phyloP scores from a whole-genome alignment of 2,797 vertebrate species.

The Pelochelys cantorii region DNA sequence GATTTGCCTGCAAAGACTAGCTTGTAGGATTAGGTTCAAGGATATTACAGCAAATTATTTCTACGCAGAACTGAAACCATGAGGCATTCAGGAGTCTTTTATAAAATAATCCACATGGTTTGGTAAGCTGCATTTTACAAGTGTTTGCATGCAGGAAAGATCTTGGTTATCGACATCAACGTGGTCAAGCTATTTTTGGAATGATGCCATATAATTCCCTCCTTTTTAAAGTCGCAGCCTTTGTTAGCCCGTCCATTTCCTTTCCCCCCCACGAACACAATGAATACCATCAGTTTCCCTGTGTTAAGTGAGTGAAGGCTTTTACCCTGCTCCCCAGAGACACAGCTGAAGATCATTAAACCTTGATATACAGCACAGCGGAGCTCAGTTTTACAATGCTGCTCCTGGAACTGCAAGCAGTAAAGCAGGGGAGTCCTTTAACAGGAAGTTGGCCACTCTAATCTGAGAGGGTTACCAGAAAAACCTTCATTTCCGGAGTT shows the following conservation, averaged over 20 bases:
- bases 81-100: neutral
- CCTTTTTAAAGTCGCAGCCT: neutral
- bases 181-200: neutral
- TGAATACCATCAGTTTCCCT: neutral
- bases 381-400: neutral
- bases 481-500: neutral
- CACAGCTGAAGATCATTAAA: neutral
- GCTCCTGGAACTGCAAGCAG: neutral
- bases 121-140: neutral
- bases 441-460: neutral
- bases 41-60: neutral
- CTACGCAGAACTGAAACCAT: neutral
- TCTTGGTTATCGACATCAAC: neutral
- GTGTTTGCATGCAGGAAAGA: neutral
- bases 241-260: neutral
- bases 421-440: neutral
- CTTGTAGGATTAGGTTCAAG: neutral
- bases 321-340: fast-evolving
- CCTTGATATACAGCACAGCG: neutral
- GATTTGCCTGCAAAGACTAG: neutral
- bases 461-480: neutral
- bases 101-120: neutral
- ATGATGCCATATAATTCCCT: neutral
- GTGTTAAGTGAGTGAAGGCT: neutral
- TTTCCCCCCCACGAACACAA: neutral